phyloP scores from a whole-genome alignment of 92 coral and sea anemone species.

The Zoanthus sansibaricus region DNA sequence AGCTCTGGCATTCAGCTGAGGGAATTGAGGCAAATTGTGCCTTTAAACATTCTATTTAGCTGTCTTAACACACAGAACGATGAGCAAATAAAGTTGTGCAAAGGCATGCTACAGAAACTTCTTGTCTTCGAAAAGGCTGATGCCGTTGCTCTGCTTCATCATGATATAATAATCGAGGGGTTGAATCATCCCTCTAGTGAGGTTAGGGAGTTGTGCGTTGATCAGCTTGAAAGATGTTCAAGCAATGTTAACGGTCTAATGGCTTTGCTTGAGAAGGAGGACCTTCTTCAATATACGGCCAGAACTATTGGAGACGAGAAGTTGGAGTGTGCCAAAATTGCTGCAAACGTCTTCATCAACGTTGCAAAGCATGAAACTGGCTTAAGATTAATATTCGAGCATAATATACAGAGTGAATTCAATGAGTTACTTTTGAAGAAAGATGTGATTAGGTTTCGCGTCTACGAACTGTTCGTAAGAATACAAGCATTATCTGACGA shows the following conservation, averaged over 20 bases:
- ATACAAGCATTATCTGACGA: slow-evolving; percentile 73
- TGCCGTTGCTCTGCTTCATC: slow-evolving; percentile 72
- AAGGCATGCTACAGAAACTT: slow-evolving; percentile 81
- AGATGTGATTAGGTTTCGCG: slow-evolving; percentile 86
- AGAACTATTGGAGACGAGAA: slow-evolving; percentile 79
- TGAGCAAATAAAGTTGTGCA: slow-evolving; percentile 76
- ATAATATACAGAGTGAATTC: slow-evolving; percentile 83
- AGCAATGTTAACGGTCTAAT: slow-evolving; percentile 81
- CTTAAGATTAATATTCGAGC: slow-evolving; percentile 76
- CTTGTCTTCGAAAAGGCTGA: slow-evolving; percentile 84
- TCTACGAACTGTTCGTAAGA: slow-evolving; percentile 77
- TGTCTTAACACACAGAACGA: slow-evolving; percentile 76
- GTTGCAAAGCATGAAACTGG: slow-evolving; percentile 87
- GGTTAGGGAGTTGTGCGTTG: slow-evolving; percentile 89
- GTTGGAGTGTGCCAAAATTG: slow-evolving; percentile 75
- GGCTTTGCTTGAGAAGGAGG: slow-evolving; percentile 81
- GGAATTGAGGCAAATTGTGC: slow-evolving; percentile 72
- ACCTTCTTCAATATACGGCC: slow-evolving; percentile 79
- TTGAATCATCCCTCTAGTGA: slow-evolving; percentile 88
- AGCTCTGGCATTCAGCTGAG: slow-evolving; percentile 71
- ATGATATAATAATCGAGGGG: slow-evolving; percentile 91
- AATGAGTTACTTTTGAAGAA: slow-evolving; percentile 71
- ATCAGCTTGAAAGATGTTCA: slow-evolving; percentile 86
- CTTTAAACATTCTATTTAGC: slow-evolving; percentile 63
- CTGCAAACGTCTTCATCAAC: slow-evolving; percentile 74